phyloP scores from a whole-genome alignment of 2,888 invertebrate species.

The Lycia hirtaria region DNA sequence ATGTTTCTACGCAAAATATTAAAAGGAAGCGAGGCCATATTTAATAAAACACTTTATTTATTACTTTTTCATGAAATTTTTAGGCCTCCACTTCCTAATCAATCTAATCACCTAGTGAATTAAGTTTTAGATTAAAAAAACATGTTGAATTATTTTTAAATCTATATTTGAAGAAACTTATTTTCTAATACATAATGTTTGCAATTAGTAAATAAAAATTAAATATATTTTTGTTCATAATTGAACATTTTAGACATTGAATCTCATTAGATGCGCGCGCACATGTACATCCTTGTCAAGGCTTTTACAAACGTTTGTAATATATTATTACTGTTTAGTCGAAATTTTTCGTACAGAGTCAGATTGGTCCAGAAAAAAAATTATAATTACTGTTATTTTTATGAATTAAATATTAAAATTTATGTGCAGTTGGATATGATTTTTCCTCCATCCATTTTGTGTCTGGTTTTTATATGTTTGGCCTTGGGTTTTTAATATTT shows the following conservation, averaged over 20 bases:
- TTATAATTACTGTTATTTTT: slow-evolving; percentile 46
- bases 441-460: slow-evolving; percentile 34
- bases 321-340: slow-evolving; percentile 20
- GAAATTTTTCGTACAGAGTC: slow-evolving; percentile 26
- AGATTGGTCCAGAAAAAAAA: slow-evolving; percentile 57
- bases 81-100: slow-evolving; percentile 42
- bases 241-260: slow-evolving; percentile 40
- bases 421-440: slow-evolving; percentile 42
- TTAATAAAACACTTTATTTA: slow-evolving; percentile 46
- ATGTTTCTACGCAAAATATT: slow-evolving; percentile 57
- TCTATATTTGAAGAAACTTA: slow-evolving; percentile 46
- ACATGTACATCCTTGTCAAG: slow-evolving; percentile 44
- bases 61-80: slow-evolving; percentile 42
- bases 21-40: slow-evolving; percentile 45
- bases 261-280: slow-evolving; percentile 39
- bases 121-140: slow-evolving; percentile 56
- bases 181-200: slow-evolving; percentile 47
- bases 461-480: slow-evolving; percentile 37
- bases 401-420: slow-evolving; percentile 38
- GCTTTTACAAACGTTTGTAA: slow-evolving; percentile 20
- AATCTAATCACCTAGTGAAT: slow-evolving; percentile 46
- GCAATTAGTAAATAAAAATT: slow-evolving; percentile 44
- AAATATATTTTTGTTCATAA: slow-evolving; percentile 45
- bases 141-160: slow-evolving; percentile 64
- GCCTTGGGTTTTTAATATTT: slow-evolving; percentile 39